Evolutionary conservation across 2,888 invertebrate genomes (phyloP).

Genomic region (Leptopilina syphax): DNA sequence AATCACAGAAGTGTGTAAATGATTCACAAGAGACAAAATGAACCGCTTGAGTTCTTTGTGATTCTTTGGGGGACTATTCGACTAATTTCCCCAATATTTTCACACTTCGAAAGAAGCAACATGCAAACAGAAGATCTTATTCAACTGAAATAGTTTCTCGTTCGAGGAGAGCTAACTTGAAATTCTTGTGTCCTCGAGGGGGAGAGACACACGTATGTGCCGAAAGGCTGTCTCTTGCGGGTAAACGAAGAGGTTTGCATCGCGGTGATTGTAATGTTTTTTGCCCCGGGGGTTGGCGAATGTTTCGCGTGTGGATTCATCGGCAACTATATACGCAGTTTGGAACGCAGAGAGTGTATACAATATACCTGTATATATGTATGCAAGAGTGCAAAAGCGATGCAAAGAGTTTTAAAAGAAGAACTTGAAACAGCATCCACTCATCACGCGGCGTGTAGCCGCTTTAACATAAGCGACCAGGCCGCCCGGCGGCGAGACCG

Average conservation of each 20-base stretch:
- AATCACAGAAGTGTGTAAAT: no score
- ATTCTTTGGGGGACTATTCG: no score
- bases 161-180: constrained; percentile 13
- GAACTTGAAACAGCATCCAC: constrained; percentile 75
- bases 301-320: constrained; percentile 48
- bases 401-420: constrained; percentile 72
- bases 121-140: neutral
- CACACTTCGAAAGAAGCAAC: no score
- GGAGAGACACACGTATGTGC: constrained; percentile 32
- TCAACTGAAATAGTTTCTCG: constrained; percentile 27
- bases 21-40: no score
- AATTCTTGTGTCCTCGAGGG: constrained; percentile 38
- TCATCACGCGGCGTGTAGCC: constrained; percentile 77
- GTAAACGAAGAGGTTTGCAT: constrained; percentile 18
- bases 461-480: constrained; percentile 76
- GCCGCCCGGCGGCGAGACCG: constrained; percentile 74
- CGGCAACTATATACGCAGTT: constrained; percentile 52
- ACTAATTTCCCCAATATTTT: neutral
- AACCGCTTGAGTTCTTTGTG: no score
- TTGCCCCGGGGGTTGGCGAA: constrained; percentile 24
- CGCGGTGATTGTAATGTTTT: constrained; percentile 14
- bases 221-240: constrained; percentile 33
- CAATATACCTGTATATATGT: neutral
- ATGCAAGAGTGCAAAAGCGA: constrained; percentile 67
- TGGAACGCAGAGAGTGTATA: constrained; percentile 14